Evolutionary conservation across 92 coral and sea anemone species (phyloP), one percentile per base, ranked within the genome.

Genomic region (Zoanthus solanderi): DNA sequence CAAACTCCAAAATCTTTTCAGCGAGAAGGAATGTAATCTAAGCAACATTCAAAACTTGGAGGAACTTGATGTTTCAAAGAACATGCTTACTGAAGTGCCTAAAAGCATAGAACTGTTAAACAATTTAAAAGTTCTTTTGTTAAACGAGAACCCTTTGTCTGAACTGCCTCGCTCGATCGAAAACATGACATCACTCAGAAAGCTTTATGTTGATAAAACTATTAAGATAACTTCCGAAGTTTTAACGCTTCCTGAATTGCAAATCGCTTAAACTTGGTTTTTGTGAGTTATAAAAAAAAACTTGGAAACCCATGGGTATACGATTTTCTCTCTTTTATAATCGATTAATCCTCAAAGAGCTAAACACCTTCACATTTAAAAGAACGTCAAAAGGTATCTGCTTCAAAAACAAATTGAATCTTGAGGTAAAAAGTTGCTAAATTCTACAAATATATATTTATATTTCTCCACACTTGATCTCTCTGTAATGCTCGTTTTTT

Each of bases 201-300:
- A 90, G 57, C 86, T 95, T 29, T 89, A 90, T 66, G 85, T 95
- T 37, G 94, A 95, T 87, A 93, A 80, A 85, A 91, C 93, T 14
- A 69, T 95, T 13, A 90, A 91, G 87, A 78, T 95, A 16, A 94
- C 92, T 0, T 28, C 84, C 17, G 92, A 85, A n/a, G 50, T 95
- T 12, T 95, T 89, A 53, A 89, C 85, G 73, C 88, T 95, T 47
- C 90, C 94, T 29, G 32, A 93, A 23, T 90, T 95, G 85, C 94
- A 93, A 76, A 76, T 94, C 56, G 68, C 83, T 29, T 94, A 46
- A 92, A 17, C 65, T 3, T 53, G 42, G 56, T 50, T 50, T 50
- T 0, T 50, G 6, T 50, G 42, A 23, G 23, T 23, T 37, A 37
- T 37, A 37, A 37, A 0, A 37, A 4, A 37, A 4, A 37, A 37